phyloP scores from a whole-genome alignment of 2,113 vertebrate genomes.

The Phalacrocorax pelagicus region DNA sequence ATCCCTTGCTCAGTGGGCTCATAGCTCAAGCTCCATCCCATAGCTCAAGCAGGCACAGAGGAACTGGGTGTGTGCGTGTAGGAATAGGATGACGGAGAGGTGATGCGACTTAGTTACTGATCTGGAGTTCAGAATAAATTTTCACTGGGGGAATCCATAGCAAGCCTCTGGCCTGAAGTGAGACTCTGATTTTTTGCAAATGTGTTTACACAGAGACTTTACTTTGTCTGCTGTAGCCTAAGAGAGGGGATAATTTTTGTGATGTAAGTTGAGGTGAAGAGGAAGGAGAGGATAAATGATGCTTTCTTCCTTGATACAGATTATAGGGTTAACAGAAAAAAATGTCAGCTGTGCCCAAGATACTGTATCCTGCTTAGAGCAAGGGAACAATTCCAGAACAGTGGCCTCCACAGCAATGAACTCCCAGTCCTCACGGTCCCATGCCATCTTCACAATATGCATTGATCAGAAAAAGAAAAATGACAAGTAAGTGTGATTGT shows the following conservation, averaged over 20 bases:
- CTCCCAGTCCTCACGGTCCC: constrained; percentile 92
- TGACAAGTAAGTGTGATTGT: constrained; percentile 82
- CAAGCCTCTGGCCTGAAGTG: neutral
- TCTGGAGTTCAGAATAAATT: neutral
- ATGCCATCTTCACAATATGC: constrained; percentile 95
- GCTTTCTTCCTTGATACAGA: constrained; percentile 70
- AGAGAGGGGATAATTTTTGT: neutral
- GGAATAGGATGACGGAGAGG: neutral
- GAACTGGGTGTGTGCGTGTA: neutral
- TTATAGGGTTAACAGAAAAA: constrained; percentile 89
- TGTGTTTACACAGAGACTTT: neutral
- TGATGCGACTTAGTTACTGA: neutral
- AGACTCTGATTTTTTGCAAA: neutral
- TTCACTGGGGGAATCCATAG: neutral
- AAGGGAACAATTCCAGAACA: constrained; percentile 88
- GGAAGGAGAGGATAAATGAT: neutral
- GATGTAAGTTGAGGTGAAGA: neutral
- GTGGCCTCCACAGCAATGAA: constrained; percentile 97
- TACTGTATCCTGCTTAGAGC: constrained; percentile 88
- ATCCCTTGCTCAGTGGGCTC: neutral
- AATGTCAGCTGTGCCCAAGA: constrained; percentile 80
- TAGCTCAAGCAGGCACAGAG: neutral
- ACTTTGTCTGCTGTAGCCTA: neutral
- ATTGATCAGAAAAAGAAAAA: constrained; percentile 86
- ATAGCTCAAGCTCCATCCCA: neutral